These are phyloP conservation scores for Apodemia duryi DNA, from an alignment of 2,888 invertebrate genomes.

Conservation along the genomic window DNA sequence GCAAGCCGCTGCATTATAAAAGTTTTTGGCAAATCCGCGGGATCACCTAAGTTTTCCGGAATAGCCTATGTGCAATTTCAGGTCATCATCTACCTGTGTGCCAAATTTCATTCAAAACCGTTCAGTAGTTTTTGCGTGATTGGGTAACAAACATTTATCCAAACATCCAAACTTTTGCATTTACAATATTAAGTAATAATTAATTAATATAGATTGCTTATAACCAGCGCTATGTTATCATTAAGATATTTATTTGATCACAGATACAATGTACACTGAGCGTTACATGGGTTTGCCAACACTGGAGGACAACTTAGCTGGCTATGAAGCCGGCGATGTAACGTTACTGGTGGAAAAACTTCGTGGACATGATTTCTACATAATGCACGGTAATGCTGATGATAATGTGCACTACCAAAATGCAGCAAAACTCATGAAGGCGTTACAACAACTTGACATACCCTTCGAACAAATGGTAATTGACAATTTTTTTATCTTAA, in stretches of 20 bases:
- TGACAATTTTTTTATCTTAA: background rate
- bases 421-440: slow-evolving; percentile 87
- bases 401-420: slow-evolving; percentile 95
- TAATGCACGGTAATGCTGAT: slow-evolving; percentile 95
- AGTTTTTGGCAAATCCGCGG: too few relatives aligned
- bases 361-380: slow-evolving; percentile 84
- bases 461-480: slow-evolving; percentile 90
- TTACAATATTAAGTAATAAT: too few relatives aligned
- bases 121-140: too few relatives aligned
- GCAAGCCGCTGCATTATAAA: too few relatives aligned
- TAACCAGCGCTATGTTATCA: background rate
- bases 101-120: too few relatives aligned
- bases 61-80: too few relatives aligned
- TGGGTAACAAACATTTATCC: too few relatives aligned
- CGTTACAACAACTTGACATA: slow-evolving; percentile 85
- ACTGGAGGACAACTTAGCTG: slow-evolving; percentile 83
- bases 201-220: too few relatives aligned
- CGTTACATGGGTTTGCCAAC: slow-evolving; percentile 94
- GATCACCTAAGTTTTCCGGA: too few relatives aligned
- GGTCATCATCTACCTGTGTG: too few relatives aligned
- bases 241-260: background rate
- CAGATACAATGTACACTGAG: slow-evolving; percentile 96
- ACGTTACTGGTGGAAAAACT: slow-evolving; percentile 83
- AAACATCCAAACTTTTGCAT: too few relatives aligned
- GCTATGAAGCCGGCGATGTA: slow-evolving; percentile 88